Conservation (phyloP, 2,888 invertebrate genomes). For the Noctua janthe region DNA sequence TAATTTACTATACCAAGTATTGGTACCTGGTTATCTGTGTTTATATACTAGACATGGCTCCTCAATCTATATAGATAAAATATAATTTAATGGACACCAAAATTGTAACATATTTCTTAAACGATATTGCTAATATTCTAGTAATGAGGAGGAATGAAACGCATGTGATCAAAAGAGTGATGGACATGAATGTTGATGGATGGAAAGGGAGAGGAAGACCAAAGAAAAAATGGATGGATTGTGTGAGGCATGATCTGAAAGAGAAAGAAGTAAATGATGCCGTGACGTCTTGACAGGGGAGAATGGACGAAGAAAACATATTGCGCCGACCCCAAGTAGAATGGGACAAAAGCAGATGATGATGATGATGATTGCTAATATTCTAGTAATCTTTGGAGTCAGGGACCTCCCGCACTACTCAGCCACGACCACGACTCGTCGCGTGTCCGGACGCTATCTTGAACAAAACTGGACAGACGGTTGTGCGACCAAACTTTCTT, state of each 20-base stretch:
- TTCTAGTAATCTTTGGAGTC: neutral
- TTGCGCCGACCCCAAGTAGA: no score
- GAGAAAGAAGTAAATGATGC: no score
- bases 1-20: neutral
- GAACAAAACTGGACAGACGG: neutral
- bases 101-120: neutral
- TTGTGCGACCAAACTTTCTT: neutral
- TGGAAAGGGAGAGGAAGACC: no score
- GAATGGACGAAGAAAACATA: no score
- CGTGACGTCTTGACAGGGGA: no score
- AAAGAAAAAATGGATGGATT: no score
- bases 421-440: neutral
- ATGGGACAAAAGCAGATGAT: no score
- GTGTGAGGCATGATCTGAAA: no score
- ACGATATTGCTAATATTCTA: neutral
- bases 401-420: neutral
- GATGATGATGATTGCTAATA: neutral
- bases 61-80: neutral
- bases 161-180: no score
- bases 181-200: no score
- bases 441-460: neutral
- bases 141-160: neutral
- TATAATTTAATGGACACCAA: no score
- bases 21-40: neutral
- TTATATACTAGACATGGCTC: neutral